Evolutionary conservation across 2,888 invertebrate genomes (phyloP).

Genomic region (Sinodicranocentrus sp.): DNA sequence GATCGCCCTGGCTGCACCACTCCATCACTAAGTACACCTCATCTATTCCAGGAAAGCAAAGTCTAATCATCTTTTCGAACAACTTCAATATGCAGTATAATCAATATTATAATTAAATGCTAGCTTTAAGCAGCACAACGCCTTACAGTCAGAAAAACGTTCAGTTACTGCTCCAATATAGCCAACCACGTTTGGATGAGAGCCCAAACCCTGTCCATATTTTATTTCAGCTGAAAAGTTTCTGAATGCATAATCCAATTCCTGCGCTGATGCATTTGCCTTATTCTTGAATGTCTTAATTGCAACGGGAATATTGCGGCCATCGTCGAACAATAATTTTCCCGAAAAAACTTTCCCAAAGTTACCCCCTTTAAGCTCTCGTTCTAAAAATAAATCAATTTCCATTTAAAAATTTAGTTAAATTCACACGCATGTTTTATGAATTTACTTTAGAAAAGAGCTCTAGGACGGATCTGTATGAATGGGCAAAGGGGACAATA

Average conservation of each 20-base stretch:
- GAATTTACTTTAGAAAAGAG: too few relatives aligned
- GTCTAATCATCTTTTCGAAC: neutral
- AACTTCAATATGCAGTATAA: neutral
- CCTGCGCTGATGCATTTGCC: neutral
- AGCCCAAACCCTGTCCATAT: slow-evolving; percentile 32
- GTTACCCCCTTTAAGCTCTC: slow-evolving; percentile 43
- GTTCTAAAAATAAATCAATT: too few relatives aligned
- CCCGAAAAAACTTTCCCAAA: slow-evolving; percentile 53
- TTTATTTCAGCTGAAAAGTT: slow-evolving; percentile 51
- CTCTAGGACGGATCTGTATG: too few relatives aligned
- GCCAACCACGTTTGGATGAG: slow-evolving; percentile 32
- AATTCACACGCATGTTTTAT: too few relatives aligned
- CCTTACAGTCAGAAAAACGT: slow-evolving; percentile 41
- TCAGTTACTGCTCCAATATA: slow-evolving; percentile 54
- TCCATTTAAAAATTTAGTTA: too few relatives aligned
- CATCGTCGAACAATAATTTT: neutral
- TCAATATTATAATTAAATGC: neutral
- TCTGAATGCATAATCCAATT: slow-evolving; percentile 20
- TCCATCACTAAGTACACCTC: slow-evolving; percentile 49
- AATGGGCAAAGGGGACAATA: too few relatives aligned
- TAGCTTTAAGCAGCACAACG: too few relatives aligned
- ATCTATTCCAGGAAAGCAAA: slow-evolving; percentile 13
- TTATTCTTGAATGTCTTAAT: slow-evolving; percentile 46
- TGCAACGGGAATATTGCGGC: neutral
- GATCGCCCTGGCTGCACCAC: slow-evolving; percentile 47